Percentiles rank a stretch among this genome's conserved stretches.
Conservation (phyloP, 2,888 invertebrate genomes). For the Linnaemya vulpina region DNA sequence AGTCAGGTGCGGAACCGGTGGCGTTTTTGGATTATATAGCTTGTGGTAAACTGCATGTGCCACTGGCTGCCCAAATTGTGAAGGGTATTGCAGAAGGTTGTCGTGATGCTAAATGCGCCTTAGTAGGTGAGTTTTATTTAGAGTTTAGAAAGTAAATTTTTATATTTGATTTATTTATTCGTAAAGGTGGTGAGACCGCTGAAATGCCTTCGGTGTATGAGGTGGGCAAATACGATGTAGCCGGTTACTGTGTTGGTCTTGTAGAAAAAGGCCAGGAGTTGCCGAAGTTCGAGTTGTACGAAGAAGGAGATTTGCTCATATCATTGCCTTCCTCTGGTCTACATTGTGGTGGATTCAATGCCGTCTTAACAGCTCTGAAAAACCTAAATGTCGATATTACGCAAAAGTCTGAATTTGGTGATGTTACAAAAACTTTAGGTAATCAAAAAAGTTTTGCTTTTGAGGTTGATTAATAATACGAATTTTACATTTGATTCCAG, state of each 20-base stretch:
- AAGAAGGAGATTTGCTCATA: constrained; percentile 90
- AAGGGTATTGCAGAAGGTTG: constrained; percentile 95
- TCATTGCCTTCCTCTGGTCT: constrained; percentile 95
- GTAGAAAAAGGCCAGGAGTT: constrained; percentile 89
- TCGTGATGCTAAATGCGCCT: constrained; percentile 91
- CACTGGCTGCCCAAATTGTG: constrained; percentile 90
- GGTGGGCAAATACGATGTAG: constrained; percentile 94
- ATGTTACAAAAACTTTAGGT: constrained; percentile 86
- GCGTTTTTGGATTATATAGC: constrained; percentile 99
- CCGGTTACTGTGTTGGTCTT: constrained; percentile 97
- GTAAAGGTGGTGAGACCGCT: constrained; percentile 93
- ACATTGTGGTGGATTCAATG: constrained; percentile 97
- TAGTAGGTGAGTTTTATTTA: constrained; percentile 87
- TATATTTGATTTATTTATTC: neutral
- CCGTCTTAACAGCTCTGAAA: constrained; percentile 91
- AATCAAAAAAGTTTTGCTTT: constrained; percentile 68
- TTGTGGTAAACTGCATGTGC: constrained; percentile 92
- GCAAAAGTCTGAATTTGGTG: constrained; percentile 85
- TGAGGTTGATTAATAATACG: neutral
- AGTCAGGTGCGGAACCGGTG: constrained; percentile 97
- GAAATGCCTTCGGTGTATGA: constrained; percentile 98
- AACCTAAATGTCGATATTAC: constrained; percentile 86
- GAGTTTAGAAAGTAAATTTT: neutral
- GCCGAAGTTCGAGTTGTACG: constrained; percentile 87
- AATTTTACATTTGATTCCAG: constrained; percentile 78